Base-by-base conservation (phyloP, 2,113 vertebrate species). In the Scomber japonicus region DNA sequence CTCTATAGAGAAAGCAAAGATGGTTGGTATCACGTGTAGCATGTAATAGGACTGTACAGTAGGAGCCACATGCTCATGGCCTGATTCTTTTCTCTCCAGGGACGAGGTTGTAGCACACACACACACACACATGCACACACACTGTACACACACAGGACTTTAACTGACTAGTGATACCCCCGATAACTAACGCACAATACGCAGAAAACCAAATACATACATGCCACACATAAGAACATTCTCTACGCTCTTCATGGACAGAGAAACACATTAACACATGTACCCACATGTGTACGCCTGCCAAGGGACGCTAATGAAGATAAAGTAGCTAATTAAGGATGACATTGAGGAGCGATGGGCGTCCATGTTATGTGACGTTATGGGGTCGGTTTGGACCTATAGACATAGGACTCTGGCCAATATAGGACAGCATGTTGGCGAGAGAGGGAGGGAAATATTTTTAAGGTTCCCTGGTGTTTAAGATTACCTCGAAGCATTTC, bases 261-360 rank as follows among this genome's bases (percentile, higher is more conserved):
- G 27, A 78, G 44, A 62, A 59, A 61, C 19, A 0, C 45, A 49
- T 19, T 21, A 19, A 78, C 24, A 63, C 12, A 60, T 30, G 30
- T 54, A 60, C 62, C 14, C 6, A 63, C 49, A 65, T 40, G n/a
- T 44, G 53, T 46, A 50, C 49, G 72, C 31, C 60, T 82, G 71
- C 80, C 86, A 83, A 85, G 51, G 61, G 50, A 83, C 48, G 19
- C 75, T 92, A 92, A 91, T 92, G 91, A 94, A 93, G 93, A 94
- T 89, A 75, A 93, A 94, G 88, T 86, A 89, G 67, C 84, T 92
- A 86, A 95, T 94, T 91, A 90, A 64, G 65, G 70, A 46, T 88
- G 88, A 78, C 84, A 88, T 77, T 60, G 55, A 85, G 60, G 85
- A 92, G 59, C 60, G 51, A 85, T 91, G 88, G 56, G 78, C n/a